A percentile compares a stretch with the other conserved stretches of the same genome.
Evolutionary conservation across 64 coral and sea anemone genomes (phyloP).

Genomic region (Astreopora myriophthalma): DNA sequence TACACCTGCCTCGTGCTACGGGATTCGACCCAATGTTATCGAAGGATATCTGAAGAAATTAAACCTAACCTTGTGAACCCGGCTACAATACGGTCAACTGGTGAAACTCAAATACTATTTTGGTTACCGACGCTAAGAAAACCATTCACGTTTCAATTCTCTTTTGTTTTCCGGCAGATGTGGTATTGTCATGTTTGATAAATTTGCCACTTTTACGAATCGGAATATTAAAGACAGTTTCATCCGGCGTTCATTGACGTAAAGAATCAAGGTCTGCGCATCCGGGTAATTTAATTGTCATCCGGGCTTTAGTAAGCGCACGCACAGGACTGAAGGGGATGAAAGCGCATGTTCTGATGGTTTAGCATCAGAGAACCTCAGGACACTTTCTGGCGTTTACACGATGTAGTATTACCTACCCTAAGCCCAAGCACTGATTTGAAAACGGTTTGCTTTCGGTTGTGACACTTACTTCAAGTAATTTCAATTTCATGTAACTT

Average conservation of each 20-base stretch:
- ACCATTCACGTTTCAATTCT: too few species aligned
- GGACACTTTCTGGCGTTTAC: too few species aligned
- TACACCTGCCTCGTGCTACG: neutral
- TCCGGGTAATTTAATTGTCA: neutral
- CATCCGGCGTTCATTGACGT: neutral
- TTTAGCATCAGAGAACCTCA: too few species aligned
- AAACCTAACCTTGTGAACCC: too few species aligned
- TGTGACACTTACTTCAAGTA: too few species aligned
- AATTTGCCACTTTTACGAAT: conserved; percentile 17
- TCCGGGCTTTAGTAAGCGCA: neutral
- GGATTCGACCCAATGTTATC: neutral
- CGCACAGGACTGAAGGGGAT: neutral
- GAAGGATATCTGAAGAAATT: neutral
- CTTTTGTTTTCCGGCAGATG: conserved; percentile 27
- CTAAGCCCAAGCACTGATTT: too few species aligned
- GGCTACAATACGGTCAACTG: too few species aligned
- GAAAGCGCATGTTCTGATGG: neutral
- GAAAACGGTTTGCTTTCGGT: too few species aligned
- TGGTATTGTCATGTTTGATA: neutral
- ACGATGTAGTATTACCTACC: too few species aligned
- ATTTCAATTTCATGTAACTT: too few species aligned
- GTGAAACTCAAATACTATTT: too few species aligned
- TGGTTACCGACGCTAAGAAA: too few species aligned
- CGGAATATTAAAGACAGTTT: neutral
- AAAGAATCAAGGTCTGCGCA: neutral